phyloP scores from a whole-genome alignment of 2,888 invertebrate genomes.

The Andrena marginata region DNA sequence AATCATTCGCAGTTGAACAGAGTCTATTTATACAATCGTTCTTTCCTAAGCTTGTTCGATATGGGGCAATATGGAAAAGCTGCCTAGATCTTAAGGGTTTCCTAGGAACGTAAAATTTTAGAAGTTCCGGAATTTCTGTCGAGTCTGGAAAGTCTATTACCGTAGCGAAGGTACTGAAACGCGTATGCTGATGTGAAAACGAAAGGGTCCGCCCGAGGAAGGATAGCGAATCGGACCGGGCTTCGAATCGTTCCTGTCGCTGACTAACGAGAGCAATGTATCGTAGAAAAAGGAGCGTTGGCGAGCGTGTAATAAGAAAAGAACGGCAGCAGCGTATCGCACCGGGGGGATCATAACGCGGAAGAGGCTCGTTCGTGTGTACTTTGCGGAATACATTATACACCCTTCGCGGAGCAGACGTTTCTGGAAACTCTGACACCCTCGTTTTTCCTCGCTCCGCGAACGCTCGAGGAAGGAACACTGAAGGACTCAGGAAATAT shows the following conservation, averaged over 20 bases:
- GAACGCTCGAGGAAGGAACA: not conserved
- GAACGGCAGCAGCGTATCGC: constrained; percentile 44
- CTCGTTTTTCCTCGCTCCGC: not conserved
- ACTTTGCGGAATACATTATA: constrained; percentile 41
- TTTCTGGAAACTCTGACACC: constrained; percentile 6
- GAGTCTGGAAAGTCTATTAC: constrained; percentile 22
- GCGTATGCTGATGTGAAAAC: constrained; percentile 52
- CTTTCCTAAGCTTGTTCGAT: no score
- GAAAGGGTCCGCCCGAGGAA: constrained; percentile 54
- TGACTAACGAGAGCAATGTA: constrained; percentile 31
- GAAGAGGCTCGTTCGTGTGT: constrained; percentile 48
- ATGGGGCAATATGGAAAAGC: no score
- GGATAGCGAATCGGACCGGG: constrained; percentile 31
- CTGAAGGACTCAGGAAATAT: not conserved
- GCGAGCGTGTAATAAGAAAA: constrained; percentile 42
- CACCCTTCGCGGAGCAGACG: constrained; percentile 29
- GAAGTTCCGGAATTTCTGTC: no score
- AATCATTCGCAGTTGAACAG: no score
- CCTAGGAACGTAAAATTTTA: no score
- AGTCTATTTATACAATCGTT: no score
- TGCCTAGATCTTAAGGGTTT: no score
- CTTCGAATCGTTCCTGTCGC: not conserved
- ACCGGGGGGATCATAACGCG: constrained; percentile 36
- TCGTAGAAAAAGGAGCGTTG: constrained; percentile 17
- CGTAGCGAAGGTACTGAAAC: constrained; percentile 23